Evolutionary conservation across 2,797 vertebrate genomes (phyloP).

Genomic region (Gila robusta): DNA sequence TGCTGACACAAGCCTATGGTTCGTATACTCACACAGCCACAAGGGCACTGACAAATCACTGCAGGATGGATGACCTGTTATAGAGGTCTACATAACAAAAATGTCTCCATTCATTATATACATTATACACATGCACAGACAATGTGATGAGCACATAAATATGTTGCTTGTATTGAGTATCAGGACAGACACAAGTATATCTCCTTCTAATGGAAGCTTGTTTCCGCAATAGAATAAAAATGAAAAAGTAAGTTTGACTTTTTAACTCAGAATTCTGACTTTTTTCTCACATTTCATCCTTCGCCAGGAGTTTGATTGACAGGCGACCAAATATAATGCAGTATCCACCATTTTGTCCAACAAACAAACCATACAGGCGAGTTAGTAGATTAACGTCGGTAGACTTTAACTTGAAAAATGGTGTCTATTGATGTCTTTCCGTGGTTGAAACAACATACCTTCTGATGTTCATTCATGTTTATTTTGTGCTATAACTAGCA

Average conservation of each 20-base stretch:
- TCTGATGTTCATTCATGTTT: not conserved
- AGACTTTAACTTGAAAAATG: not conserved
- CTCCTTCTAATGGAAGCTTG: not conserved
- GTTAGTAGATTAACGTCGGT: not conserved
- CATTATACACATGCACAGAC: conserved; percentile 39
- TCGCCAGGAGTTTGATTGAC: not conserved
- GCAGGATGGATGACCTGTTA: conserved; percentile 83
- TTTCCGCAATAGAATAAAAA: not conserved
- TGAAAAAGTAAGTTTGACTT: not conserved
- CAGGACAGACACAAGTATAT: not conserved
- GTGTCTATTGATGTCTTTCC: not conserved
- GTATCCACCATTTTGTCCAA: not conserved
- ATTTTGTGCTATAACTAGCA: not conserved
- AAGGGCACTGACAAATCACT: conserved; percentile 81
- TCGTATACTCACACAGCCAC: conserved; percentile 40
- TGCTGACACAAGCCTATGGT: conserved; percentile 29
- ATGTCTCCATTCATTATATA: conserved; percentile 75
- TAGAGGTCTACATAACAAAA: conserved; percentile 76
- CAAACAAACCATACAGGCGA: not conserved
- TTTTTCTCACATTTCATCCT: not conserved
- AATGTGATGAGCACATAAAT: conserved; percentile 53
- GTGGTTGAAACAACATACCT: not conserved
- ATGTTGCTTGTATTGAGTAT: conserved; percentile 20
- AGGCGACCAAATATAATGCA: not conserved
- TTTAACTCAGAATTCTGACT: too few species aligned